phyloP scores from a whole-genome alignment of 2,888 invertebrate genomes.

The Galeopsomyia nigrocyanea region DNA sequence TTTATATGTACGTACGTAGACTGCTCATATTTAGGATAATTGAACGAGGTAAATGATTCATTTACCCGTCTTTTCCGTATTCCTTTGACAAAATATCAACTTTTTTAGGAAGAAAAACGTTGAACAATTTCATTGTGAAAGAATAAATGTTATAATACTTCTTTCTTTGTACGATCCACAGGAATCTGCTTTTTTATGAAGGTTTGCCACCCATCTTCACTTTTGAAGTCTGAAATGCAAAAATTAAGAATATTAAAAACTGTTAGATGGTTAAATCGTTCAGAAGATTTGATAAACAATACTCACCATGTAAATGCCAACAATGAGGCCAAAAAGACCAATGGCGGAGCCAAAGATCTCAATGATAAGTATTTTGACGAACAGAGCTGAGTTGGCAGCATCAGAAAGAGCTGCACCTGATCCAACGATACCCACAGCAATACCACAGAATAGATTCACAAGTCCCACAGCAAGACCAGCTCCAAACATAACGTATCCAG shows the following conservation, averaged over 20 bases:
- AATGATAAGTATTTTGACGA: constrained; percentile 98
- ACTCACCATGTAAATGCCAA: constrained; percentile 91
- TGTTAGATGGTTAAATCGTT: constrained; percentile 15
- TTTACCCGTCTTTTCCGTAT: constrained; percentile 23
- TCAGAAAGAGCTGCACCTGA: constrained; percentile 98
- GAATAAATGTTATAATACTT: constrained; percentile 42
- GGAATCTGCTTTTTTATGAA: constrained; percentile 26
- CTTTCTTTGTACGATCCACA: constrained; percentile 27
- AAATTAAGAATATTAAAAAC: constrained; percentile 33
- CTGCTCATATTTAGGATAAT: constrained; percentile 17
- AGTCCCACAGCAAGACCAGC: constrained; percentile 95
- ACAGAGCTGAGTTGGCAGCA: constrained; percentile 95
- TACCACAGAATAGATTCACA: constrained; percentile 95
- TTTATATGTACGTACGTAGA: constrained; percentile 26
- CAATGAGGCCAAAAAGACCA: constrained; percentile 98
- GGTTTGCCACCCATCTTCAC: constrained; percentile 77
- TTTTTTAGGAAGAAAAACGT: constrained; percentile 34
- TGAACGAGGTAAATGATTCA: constrained; percentile 33
- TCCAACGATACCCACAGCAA: constrained; percentile 98
- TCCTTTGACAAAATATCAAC: constrained; percentile 10
- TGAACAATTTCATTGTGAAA: constrained; percentile 21
- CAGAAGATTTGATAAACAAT: constrained; percentile 14
- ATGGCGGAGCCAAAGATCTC: constrained; percentile 99
- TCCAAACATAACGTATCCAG: constrained; percentile 96
- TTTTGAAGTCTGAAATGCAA: constrained; percentile 74